Evolutionary conservation across 2,113 vertebrate genomes (phyloP).

Genomic region (Phylloscopus whistleri): DNA sequence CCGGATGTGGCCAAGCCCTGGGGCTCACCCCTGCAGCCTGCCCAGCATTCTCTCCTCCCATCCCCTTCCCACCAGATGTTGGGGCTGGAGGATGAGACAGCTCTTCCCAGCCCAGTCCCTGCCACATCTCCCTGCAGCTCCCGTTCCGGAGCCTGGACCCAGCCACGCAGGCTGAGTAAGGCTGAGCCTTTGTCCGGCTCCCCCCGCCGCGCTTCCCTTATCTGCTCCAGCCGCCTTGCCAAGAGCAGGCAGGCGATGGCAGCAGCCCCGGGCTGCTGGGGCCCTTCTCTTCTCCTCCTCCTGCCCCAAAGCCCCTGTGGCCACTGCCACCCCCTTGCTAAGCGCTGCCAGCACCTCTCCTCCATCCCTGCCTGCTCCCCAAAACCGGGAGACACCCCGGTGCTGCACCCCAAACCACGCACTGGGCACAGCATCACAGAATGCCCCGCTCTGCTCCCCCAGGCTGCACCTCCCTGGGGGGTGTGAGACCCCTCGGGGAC

Average conservation of each 20-base stretch:
- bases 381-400: accelerated
- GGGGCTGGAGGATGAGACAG: neutral
- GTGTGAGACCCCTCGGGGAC: neutral
- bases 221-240: slow-evolving; percentile 16
- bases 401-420: neutral
- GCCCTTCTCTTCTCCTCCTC: neutral
- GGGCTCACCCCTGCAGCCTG: neutral
- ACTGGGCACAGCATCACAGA: neutral
- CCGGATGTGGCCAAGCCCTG: neutral
- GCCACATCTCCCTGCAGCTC: neutral
- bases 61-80: slow-evolving; percentile 34
- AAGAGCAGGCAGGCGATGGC: slow-evolving; percentile 4
- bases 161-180: neutral
- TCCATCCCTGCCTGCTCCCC: neutral
- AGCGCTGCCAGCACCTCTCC: neutral
- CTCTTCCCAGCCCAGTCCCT: neutral
- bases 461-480: neutral
- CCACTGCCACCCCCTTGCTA: accelerated
- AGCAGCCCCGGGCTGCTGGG: neutral
- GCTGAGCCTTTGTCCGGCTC: slow-evolving; percentile 41
- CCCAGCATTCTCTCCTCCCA: neutral
- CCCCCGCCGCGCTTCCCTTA: slow-evolving; percentile 4
- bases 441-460: neutral
- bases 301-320: neutral
- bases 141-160: slow-evolving; percentile 28